phyloP scores from a whole-genome alignment of 2,113 vertebrate species.

The Spilogale gracilis region DNA sequence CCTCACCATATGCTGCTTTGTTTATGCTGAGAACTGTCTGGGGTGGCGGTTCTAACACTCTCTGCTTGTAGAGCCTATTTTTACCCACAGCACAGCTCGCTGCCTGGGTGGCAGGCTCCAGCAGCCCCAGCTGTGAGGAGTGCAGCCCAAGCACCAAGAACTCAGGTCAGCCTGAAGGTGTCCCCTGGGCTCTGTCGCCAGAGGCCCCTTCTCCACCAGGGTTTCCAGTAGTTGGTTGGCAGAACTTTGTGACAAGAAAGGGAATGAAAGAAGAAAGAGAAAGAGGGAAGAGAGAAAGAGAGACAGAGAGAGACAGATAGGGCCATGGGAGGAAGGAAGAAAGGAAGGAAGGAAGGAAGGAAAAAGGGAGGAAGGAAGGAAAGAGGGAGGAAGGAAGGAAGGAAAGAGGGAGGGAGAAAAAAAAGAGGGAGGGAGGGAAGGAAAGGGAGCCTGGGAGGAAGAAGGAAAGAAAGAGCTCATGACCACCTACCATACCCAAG shows the following conservation, averaged over 20 bases:
- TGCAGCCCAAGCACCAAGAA: neutral
- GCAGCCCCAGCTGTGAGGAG: slow-evolving; percentile 5
- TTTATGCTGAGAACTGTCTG: neutral
- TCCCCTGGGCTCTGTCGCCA: neutral
- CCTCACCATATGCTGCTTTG: slow-evolving; percentile 52
- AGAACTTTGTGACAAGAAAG: neutral
- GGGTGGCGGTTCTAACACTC: slow-evolving; percentile 41
- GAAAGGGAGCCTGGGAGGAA: too few species aligned
- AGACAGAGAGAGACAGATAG: neutral
- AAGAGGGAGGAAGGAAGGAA: too few species aligned
- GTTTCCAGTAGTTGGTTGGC: neutral
- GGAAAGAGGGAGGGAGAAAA: too few species aligned
- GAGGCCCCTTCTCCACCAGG: neutral
- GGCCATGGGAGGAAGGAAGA: neutral
- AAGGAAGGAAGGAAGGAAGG: too few species aligned
- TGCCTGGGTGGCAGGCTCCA: neutral
- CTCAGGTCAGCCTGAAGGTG: neutral
- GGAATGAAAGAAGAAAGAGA: neutral
- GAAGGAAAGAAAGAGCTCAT: neutral
- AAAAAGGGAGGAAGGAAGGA: neutral
- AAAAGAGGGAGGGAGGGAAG: too few species aligned
- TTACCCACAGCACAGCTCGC: neutral
- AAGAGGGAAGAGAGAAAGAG: neutral
- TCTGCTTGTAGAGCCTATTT: slow-evolving; percentile 47
- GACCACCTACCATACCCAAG: neutral